Base-by-base conservation (phyloP, 53 echinoderm and acorn worm species). In the Astropecten irregularis region DNA sequence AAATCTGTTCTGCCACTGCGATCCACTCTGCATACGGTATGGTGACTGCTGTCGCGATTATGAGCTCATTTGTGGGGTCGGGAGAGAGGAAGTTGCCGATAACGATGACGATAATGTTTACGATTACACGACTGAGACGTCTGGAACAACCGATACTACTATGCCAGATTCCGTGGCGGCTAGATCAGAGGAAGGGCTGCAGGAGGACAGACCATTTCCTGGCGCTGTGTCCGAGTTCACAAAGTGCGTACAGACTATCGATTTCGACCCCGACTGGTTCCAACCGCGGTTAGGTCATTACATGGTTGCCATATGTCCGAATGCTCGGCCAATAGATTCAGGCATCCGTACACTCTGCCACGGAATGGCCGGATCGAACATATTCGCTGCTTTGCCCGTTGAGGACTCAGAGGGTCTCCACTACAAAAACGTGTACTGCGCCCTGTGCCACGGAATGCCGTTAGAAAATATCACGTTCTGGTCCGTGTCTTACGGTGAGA, bases 341-440 rank as follows among this genome's bases (percentile, higher is more conserved):
- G 61, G n/a, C 9, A 44, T 77, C 29, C 63, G 31, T 42, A 19
- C 29, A 0, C 32, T 61, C 23, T 77, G 77, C 62, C 32, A 60
- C 2, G 46, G 32, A 0, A n/a, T 27, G 21, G 21, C 29, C 9
- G 52, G 51, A 71, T n/a, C n/a, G n/a, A n/a, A n/a, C n/a, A n/a
- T n/a, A n/a, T 9, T 62, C 0, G 11, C 20, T 28, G 28, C 29
- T 2, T n/a, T 77, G 21, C 77, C 77, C 3, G 77, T 77, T 19
- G 30, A 2, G 26, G 63, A 22, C 8, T 16, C 62, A 2, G 6
- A 61, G 11, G 11, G 21, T 16, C 32, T 13, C 30, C 63, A 77
- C 9, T 77, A 77, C 21, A 60, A 56, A 47, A 77, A 77, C 46
- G 21, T 77, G 0, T 77, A 42, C 61, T 77, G 77, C 47, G 77